phyloP scores from a whole-genome alignment of 1,140 invertebrate species.

The Parapsyche elsis region DNA sequence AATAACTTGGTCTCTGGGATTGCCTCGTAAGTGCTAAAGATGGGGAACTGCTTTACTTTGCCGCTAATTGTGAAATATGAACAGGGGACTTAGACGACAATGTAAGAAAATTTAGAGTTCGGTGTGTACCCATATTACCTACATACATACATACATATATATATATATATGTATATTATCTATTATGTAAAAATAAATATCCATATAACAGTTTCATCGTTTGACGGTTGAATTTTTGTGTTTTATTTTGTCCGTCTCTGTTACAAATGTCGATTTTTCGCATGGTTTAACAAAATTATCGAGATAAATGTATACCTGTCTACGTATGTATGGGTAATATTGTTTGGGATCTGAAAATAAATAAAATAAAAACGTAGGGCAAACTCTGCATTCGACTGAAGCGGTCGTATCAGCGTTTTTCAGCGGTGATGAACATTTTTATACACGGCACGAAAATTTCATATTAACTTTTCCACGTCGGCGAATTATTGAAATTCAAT shows the following conservation, averaged over 20 bases:
- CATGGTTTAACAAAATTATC: neutral
- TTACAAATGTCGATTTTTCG: slow-evolving; percentile 12
- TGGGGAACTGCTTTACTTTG: neutral
- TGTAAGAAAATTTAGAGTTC: neutral
- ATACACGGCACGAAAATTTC: too few relatives aligned
- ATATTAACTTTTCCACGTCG: too few relatives aligned
- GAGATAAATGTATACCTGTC: neutral
- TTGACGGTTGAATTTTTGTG: neutral
- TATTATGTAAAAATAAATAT: too few relatives aligned
- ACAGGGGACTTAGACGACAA: neutral
- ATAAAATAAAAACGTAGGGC: too few relatives aligned
- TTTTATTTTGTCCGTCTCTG: neutral
- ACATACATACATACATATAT: neutral
- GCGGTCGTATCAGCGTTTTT: too few relatives aligned
- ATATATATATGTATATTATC: neutral
- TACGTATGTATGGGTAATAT: neutral
- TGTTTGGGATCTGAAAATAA: too few relatives aligned
- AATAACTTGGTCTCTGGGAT: neutral
- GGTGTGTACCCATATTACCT: neutral
- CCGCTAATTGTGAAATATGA: slow-evolving; percentile 8
- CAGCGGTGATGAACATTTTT: too few relatives aligned
- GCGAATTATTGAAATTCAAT: too few relatives aligned
- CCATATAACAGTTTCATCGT: too few relatives aligned
- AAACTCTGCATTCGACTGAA: too few relatives aligned
- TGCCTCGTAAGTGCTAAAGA: neutral